Base-by-base conservation (phyloP, 1,140 invertebrate genomes). In the Neoseiulus cucumeris region DNA sequence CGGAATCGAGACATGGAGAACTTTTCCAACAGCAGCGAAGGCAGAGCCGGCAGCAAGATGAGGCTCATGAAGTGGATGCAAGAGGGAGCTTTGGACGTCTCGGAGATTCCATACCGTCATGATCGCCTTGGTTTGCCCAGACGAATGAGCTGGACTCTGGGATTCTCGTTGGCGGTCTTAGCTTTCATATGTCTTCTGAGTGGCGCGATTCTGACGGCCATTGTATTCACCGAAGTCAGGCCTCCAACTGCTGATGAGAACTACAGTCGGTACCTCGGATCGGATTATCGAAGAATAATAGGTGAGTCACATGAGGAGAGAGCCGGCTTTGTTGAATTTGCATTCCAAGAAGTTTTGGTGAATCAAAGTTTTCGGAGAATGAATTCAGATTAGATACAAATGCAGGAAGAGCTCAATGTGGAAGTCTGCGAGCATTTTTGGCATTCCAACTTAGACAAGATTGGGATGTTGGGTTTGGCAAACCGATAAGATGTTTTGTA, bases 221-320 rank as follows among this genome's bases (percentile, higher is more conserved):
- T 71, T 42, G 71, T 70, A 5, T 72, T 65, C 44, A 72, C 71
- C 1, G 70, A 72, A 51, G 69, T 72, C 12, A 68, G 70, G 0
- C 71, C 71, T 66, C 72, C 72, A n/a, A 41, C 69, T 17, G 70
- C 69, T 59, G 71, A 72, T 47, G 69, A 70, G 47, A 72, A 72
- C 41, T 72, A 72, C 65, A 66, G 72, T 9, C 44, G 71, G 18
- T 72, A 71, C 66, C 65, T 70, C 28, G 69, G 71, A 0, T 67
- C 71, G 0, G 69, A 72, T 44, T 51, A 70, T 4, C 68, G 66
- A 47, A 44, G 71, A 28, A 44, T 72, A 2, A 64, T 72, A 0
- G 71, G 71, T 64, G 42, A 64, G 67, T 59, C 5, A 7, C 14
- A 28, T 39, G 4, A 9, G 33, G 9, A 6, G 9, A 9, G n/a